These are phyloP conservation scores for Nasonovia ribisnigri DNA, from an alignment of 2,888 invertebrate genomes.

Conservation along the genomic window DNA sequence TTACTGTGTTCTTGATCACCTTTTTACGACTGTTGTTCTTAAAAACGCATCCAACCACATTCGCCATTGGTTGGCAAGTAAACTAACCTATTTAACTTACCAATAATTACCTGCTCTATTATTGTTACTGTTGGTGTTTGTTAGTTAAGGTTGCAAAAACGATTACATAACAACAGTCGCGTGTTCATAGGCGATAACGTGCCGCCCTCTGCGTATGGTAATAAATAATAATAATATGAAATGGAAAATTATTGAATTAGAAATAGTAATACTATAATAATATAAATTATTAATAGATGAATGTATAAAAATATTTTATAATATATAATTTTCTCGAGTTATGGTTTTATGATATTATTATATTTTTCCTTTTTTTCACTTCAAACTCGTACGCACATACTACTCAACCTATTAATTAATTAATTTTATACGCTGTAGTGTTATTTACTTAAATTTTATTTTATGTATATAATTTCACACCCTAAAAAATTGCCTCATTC, in stretches of 20 bases:
- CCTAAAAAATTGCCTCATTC: too few relatives aligned
- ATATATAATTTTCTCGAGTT: too few relatives aligned
- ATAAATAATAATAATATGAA: not conserved
- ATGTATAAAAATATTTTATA: not conserved
- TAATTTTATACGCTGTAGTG: too few relatives aligned
- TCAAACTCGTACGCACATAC: too few relatives aligned
- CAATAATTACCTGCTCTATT: not conserved
- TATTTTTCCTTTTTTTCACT: too few relatives aligned
- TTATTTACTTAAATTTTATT: too few relatives aligned
- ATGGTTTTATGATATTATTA: too few relatives aligned
- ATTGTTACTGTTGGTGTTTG: not conserved
- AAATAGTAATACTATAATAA: not conserved
- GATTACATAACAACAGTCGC: not conserved
- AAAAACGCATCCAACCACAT: not conserved
- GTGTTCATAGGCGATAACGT: not conserved
- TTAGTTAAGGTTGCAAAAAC: not conserved
- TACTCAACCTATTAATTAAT: too few relatives aligned
- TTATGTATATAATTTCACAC: too few relatives aligned
- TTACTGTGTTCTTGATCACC: not conserved
- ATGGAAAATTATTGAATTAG: not conserved
- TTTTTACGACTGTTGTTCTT: not conserved
- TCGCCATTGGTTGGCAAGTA: not conserved
- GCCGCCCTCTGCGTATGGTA: not conserved
- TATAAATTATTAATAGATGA: not conserved
- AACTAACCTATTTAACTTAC: not conserved